Evolutionary conservation across 2,797 vertebrate species (phyloP).

Genomic region (Notolepis coatsorum): DNA sequence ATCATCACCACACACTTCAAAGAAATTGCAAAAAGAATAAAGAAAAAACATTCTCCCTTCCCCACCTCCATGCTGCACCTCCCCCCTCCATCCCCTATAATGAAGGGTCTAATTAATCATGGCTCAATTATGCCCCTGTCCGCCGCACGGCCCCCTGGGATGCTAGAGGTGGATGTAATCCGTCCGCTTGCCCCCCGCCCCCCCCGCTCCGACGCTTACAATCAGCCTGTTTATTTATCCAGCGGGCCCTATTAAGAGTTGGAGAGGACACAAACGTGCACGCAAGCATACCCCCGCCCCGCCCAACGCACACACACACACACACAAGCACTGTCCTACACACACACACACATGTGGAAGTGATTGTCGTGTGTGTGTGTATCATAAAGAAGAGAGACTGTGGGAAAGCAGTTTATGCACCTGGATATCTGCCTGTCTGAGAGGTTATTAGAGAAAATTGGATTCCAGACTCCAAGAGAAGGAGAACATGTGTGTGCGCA

Average conservation of each 20-base stretch:
- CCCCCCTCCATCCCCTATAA: slow-evolving; percentile 19
- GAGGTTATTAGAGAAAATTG: slow-evolving; percentile 76
- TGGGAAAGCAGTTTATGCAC: slow-evolving; percentile 76
- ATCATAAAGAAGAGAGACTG: slow-evolving; percentile 48
- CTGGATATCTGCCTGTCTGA: slow-evolving; percentile 78
- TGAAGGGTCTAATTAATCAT: slow-evolving; percentile 68
- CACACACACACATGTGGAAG: slow-evolving; percentile 81
- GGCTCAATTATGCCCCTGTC: slow-evolving; percentile 48
- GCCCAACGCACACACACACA: slow-evolving; percentile 30
- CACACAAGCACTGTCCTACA: slow-evolving; percentile 35
- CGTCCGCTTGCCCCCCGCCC: slow-evolving; percentile 61
- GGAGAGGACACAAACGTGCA: slow-evolving; percentile 48
- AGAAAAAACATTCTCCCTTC: background rate
- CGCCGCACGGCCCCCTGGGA: slow-evolving; percentile 59
- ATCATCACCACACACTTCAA: slow-evolving; percentile 39
- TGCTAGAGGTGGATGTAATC: slow-evolving; percentile 80
- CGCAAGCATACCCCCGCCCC: slow-evolving; percentile 64
- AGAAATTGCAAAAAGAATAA: slow-evolving; percentile 39
- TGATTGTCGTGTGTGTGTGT: slow-evolving; percentile 64
- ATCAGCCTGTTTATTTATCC: slow-evolving; percentile 88
- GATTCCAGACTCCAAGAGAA: slow-evolving; percentile 40
- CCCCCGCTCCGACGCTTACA: slow-evolving; percentile 68
- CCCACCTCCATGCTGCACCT: background rate
- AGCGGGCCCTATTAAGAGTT: slow-evolving; percentile 73
- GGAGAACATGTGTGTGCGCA: slow-evolving; percentile 43